Percentiles rank a stretch among this genome's conserved stretches.
phyloP scores from a whole-genome alignment of 2,888 invertebrate genomes.

The Agrochola lota region DNA sequence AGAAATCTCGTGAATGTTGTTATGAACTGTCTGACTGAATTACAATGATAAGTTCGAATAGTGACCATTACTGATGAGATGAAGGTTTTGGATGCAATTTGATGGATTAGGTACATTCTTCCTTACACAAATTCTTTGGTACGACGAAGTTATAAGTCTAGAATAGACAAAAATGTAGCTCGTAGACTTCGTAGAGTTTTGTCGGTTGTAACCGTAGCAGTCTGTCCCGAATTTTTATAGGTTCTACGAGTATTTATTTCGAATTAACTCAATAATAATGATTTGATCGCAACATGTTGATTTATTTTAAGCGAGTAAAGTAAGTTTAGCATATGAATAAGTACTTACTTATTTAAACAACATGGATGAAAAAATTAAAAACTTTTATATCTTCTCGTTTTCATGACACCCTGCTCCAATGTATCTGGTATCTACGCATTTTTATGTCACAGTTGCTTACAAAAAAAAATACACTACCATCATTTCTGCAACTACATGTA shows the following conservation, averaged over 20 bases:
- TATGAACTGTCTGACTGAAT: neutral
- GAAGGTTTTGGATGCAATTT: neutral
- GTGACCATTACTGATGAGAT: neutral
- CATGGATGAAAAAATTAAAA: neutral
- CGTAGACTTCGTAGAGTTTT: constrained; percentile 13
- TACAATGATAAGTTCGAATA: neutral
- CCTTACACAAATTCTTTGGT: neutral
- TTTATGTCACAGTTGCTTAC: constrained; percentile 35
- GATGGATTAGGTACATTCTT: neutral
- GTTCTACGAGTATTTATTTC: constrained; percentile 27
- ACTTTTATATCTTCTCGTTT: constrained; percentile 13
- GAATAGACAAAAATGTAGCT: constrained; percentile 14
- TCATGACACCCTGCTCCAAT: constrained; percentile 53
- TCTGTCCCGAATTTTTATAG: constrained; percentile 20
- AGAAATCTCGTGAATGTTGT: constrained; percentile 35
- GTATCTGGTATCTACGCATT: constrained; percentile 52
- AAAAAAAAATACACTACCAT: constrained; percentile 1
- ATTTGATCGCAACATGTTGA: neutral
- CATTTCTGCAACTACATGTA: neutral
- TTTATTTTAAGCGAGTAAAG: neutral
- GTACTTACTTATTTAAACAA: neutral
- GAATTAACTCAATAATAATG: neutral
- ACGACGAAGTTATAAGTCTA: constrained; percentile 1
- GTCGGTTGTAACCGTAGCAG: constrained; percentile 19
- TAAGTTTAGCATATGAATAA: neutral